phyloP scores from a whole-genome alignment of 2,797 vertebrate species.

The Enteromius radiatus region DNA sequence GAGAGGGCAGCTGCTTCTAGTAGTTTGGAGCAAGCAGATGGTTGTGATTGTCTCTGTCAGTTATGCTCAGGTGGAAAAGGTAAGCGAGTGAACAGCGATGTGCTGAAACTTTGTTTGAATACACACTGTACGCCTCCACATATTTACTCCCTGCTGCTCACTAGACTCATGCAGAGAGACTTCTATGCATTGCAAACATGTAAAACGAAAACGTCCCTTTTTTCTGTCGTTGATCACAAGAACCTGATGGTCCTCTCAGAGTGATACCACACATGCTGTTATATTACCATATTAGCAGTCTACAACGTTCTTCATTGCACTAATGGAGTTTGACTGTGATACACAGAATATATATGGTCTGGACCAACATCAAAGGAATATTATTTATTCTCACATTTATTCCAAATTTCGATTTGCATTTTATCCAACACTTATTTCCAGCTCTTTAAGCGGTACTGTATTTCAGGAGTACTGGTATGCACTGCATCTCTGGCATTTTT shows the following conservation, averaged over 20 bases:
- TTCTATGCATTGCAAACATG: constrained; percentile 24
- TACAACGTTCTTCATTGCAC: constrained; percentile 26
- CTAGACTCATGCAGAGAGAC: constrained; percentile 11
- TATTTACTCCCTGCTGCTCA: constrained; percentile 18
- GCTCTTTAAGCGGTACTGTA: not conserved
- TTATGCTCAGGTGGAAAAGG: constrained; percentile 21
- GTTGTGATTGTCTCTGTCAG: constrained; percentile 34
- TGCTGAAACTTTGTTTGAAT: constrained; percentile 23
- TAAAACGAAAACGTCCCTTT: not conserved
- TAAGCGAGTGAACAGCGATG: constrained; percentile 16
- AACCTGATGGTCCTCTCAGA: constrained; percentile 18
- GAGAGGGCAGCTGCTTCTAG: constrained; percentile 26
- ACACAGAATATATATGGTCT: not conserved
- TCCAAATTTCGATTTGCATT: not conserved
- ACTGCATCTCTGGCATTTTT: not conserved
- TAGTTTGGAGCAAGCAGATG: constrained; percentile 28
- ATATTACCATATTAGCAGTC: constrained; percentile 21
- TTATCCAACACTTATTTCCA: not conserved
- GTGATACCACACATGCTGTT: constrained; percentile 21
- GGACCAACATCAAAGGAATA: not conserved
- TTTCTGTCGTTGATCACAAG: constrained; percentile 6
- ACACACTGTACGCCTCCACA: not conserved
- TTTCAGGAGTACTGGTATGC: not conserved
- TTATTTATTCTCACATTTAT: not conserved
- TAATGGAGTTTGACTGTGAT: constrained; percentile 29